These are phyloP conservation scores for Pimpla rufipes DNA, from an alignment of 2,888 invertebrate genomes.

Conservation along the genomic window DNA sequence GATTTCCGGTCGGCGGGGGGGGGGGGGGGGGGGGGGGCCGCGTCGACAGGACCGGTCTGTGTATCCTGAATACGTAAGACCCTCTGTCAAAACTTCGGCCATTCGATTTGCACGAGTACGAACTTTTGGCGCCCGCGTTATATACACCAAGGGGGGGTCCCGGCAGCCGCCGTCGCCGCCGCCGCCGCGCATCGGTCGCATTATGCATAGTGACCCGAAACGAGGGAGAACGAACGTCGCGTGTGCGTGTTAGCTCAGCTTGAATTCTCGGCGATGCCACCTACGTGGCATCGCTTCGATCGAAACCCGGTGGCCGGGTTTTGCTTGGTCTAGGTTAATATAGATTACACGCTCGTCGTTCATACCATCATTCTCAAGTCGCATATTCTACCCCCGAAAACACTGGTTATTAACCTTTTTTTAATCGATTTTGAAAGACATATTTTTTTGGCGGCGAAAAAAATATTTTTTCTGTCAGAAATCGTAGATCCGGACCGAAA, in stretches of 20 bases:
- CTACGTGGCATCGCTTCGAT: constrained; percentile 20
- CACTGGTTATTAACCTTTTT: no score
- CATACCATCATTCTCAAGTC: no score
- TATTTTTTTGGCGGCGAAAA: no score
- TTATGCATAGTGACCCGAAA: constrained; percentile 34
- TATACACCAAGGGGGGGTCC: no score
- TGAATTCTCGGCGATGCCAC: constrained; percentile 3
- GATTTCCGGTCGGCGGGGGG: neutral
- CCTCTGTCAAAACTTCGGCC: constrained; percentile 21
- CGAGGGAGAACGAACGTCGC: constrained; percentile 14
- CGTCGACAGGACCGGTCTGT: constrained; percentile 15
- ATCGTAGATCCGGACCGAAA: no score
- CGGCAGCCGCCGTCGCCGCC: no score
- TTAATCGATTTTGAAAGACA: no score
- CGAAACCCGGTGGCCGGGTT: constrained; percentile 23
- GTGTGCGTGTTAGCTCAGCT: constrained; percentile 21
- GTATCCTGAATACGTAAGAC: constrained; percentile 18
- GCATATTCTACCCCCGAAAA: no score
- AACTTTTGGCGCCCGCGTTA: neutral
- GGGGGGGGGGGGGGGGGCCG: no score
- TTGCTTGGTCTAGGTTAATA: constrained; percentile 21
- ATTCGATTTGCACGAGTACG: constrained; percentile 4
- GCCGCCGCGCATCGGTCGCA: neutral
- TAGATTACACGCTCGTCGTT: constrained; percentile 8
- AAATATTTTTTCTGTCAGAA: no score